These are phyloP conservation scores for Phrynocephalus versicolor DNA, from an alignment of 2,113 vertebrate genomes.

Conservation along the genomic window DNA sequence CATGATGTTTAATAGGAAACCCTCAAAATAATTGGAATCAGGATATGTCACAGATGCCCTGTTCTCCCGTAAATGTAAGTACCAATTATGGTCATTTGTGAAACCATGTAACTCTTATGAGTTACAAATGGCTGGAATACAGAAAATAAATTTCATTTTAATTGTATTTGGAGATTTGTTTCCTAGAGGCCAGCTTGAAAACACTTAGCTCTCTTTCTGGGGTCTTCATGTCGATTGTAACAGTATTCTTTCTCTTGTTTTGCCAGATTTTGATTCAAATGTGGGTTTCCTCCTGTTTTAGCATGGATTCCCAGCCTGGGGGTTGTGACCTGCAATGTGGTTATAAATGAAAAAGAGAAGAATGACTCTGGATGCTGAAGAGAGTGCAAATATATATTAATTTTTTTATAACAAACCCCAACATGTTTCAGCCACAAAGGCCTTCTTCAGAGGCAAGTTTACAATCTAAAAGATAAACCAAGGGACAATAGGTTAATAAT, in stretches of 20 bases:
- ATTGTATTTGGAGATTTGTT: too few relatives aligned
- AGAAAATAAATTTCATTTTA: neutral
- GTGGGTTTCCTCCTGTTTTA: neutral
- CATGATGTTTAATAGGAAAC: neutral
- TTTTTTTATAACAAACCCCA: too few relatives aligned
- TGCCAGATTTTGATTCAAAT: neutral
- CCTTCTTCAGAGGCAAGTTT: too few relatives aligned
- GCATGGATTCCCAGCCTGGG: too few relatives aligned
- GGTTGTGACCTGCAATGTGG: too few relatives aligned
- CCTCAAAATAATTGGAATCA: neutral
- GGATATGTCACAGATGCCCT: neutral
- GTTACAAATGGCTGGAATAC: neutral
- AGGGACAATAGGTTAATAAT: too few relatives aligned
- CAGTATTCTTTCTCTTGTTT: neutral
- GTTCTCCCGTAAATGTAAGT: neutral
- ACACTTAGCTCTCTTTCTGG: neutral
- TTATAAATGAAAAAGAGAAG: too few relatives aligned
- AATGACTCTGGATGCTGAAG: too few relatives aligned
- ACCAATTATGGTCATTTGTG: neutral
- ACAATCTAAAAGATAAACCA: too few relatives aligned
- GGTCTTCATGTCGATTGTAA: neutral
- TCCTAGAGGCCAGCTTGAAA: neutral
- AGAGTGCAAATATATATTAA: too few relatives aligned
- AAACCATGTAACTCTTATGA: neutral
- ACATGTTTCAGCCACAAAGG: too few relatives aligned